These are phyloP conservation scores for Lydus trimaculatus DNA, from an alignment of 2,888 invertebrate genomes.

Conservation along the genomic window DNA sequence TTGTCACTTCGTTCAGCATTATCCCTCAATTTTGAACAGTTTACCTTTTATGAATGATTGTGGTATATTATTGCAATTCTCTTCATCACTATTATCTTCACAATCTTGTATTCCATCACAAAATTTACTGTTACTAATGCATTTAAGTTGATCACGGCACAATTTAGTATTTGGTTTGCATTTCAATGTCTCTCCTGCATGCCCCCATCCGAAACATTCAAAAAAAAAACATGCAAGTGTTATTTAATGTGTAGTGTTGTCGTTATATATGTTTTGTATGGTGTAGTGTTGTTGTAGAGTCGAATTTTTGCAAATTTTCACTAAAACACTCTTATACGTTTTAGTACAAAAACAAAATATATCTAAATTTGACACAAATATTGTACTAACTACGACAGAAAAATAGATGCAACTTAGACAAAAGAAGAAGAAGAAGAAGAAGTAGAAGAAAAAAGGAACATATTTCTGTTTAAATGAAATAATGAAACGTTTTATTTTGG, in stretches of 20 bases:
- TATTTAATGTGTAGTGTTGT: constrained; percentile 14
- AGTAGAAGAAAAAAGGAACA: no score
- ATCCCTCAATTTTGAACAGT: background rate
- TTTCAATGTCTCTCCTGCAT: constrained; percentile 47
- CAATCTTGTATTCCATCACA: constrained; percentile 67
- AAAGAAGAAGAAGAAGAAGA: background rate
- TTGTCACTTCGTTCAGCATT: constrained; percentile 3
- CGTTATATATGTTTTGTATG: constrained; percentile 15
- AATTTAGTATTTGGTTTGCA: constrained; percentile 64
- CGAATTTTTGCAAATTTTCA: constrained; percentile 19
- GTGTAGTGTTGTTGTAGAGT: background rate
- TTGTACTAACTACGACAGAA: background rate
- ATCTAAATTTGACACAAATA: constrained; percentile 6
- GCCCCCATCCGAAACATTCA: constrained; percentile 33
- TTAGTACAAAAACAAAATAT: constrained; percentile 5
- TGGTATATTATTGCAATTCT: constrained; percentile 43
- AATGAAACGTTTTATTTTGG: background rate
- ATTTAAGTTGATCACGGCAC: constrained; percentile 63
- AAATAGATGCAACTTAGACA: background rate
- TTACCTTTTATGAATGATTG: background rate
- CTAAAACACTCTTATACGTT: background rate
- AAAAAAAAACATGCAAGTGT: constrained; percentile 34
- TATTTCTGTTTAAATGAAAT: background rate
- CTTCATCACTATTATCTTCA: constrained; percentile 65
- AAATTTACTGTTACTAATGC: constrained; percentile 61